phyloP scores from a whole-genome alignment of 2,113 vertebrate genomes.

The Spermophilus dauricus region DNA sequence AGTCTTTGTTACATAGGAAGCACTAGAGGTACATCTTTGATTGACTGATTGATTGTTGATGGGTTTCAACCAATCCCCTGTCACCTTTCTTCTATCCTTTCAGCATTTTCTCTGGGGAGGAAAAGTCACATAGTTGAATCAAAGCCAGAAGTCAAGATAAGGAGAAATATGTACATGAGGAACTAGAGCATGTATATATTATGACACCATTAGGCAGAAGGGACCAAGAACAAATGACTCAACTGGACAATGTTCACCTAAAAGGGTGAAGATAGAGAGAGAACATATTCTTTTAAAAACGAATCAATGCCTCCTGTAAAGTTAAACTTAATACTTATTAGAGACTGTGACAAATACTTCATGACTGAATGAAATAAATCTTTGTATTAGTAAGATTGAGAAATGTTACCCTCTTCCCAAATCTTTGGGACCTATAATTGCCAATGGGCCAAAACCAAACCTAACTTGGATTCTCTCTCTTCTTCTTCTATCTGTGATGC shows the following conservation, averaged over 20 bases:
- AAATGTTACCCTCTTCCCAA: not conserved
- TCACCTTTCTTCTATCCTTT: not conserved
- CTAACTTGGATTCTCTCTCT: not conserved
- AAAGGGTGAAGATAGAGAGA: not conserved
- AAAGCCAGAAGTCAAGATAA: not conserved
- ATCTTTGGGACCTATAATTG: not conserved
- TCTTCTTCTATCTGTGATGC: not conserved
- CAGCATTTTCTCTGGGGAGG: not conserved
- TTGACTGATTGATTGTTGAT: slow-evolving; percentile 1
- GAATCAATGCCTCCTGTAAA: not conserved
- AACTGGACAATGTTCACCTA: not conserved
- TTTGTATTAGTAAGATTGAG: not conserved
- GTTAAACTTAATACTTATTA: not conserved
- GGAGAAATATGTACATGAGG: not conserved
- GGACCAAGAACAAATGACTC: not conserved
- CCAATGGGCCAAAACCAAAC: not conserved
- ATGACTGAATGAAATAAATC: not conserved
- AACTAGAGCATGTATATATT: not conserved
- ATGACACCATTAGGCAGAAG: not conserved
- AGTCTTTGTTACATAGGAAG: not conserved
- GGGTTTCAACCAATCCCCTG: not conserved
- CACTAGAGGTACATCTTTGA: not conserved
- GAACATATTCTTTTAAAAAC: not conserved
- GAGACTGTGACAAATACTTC: not conserved
- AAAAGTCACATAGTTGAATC: slow-evolving; percentile 16